A percentile compares a stretch with the other conserved stretches of the same genome.
These are phyloP conservation scores for Sebastes diploproa DNA, from an alignment of 2,797 vertebrate species.

Conservation along the genomic window DNA sequence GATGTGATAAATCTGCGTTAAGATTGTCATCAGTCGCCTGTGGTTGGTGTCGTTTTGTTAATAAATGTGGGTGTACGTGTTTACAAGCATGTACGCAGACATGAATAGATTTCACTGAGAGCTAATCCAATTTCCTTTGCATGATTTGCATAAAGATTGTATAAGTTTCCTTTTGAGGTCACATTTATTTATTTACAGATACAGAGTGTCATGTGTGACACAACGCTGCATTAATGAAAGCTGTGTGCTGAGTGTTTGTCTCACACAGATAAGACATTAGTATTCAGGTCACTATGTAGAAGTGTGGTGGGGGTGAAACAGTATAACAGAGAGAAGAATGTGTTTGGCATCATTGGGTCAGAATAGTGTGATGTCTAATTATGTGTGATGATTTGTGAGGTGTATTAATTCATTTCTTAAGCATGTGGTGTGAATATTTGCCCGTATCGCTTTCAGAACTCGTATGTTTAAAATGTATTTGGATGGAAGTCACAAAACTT, in stretches of 20 bases:
- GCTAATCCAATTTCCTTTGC: constrained; percentile 24
- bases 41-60: not conserved
- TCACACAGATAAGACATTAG: constrained; percentile 25
- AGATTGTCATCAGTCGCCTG: not conserved
- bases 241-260: constrained; percentile 6
- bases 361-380: not conserved
- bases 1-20: not conserved
- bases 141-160: constrained; percentile 38
- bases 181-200: not conserved
- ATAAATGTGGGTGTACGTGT: not conserved
- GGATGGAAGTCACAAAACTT: not conserved
- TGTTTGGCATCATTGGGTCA: not conserved
- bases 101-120: not conserved
- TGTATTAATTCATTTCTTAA: not conserved
- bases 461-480: not conserved
- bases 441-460: not conserved
- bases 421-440: not conserved
- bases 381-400: not conserved
- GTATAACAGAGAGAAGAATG: not conserved
- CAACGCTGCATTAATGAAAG: constrained; percentile 43
- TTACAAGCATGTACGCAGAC: not conserved
- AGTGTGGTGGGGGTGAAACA: constrained; percentile 10
- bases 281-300: constrained; percentile 47
- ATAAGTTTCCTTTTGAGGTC: constrained; percentile 31
- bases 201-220: constrained; percentile 15